Evolutionary conservation across 92 coral and sea anemone species (phyloP).

Genomic region (Epizoanthus rinbou): DNA sequence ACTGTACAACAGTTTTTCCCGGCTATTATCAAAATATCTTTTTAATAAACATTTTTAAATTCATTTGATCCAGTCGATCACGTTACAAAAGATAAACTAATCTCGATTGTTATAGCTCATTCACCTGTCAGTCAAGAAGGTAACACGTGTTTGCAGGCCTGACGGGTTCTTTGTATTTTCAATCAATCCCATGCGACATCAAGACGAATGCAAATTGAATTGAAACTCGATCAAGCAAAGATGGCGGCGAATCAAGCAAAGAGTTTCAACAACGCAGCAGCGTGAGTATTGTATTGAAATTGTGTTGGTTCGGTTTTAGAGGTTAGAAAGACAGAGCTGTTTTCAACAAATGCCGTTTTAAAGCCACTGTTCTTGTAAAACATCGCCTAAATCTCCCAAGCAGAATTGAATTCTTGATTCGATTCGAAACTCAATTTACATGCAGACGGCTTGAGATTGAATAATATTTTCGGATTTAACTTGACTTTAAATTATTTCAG

Average conservation of each 20-base stretch:
- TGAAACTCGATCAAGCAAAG: conserved; percentile 46
- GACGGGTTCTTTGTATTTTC: not conserved
- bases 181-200: conserved; percentile 23
- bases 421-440: conserved; percentile 33
- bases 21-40: not conserved
- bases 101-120: not conserved
- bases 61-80: not conserved
- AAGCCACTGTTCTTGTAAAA: not conserved
- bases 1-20: no score
- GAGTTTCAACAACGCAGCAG: conserved; percentile 9
- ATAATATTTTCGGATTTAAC: not conserved
- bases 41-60: not conserved
- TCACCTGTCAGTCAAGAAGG: conserved; percentile 16
- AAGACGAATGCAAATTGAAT: conserved; percentile 22
- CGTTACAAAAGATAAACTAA: not conserved
- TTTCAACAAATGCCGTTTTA: not conserved
- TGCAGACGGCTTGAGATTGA: conserved; percentile 26
- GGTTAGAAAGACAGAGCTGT: not conserved
- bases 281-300: conserved; percentile 10
- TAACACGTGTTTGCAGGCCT: conserved; percentile 14
- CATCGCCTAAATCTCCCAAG: not conserved
- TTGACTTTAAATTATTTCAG: conserved; percentile 10
- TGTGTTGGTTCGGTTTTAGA: no score
- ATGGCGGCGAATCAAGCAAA: conserved; percentile 43
- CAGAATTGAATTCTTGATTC: conserved; percentile 32